Evolutionary conservation across 2,888 invertebrate species (phyloP).

Genomic region (Hipparchia sbordonii): DNA sequence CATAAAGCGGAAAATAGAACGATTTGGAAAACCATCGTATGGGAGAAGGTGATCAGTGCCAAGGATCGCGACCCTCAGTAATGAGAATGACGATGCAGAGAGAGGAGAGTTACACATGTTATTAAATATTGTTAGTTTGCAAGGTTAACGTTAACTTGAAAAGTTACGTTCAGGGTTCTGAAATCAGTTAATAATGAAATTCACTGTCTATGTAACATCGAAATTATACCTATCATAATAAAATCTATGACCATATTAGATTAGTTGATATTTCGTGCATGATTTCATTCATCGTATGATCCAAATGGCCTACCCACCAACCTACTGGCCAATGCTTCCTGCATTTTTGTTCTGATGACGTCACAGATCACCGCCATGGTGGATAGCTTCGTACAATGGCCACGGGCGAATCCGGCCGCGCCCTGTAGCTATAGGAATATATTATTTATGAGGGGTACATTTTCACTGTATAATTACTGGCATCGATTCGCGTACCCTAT

Average conservation of each 20-base stretch:
- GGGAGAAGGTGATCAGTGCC: too few relatives aligned
- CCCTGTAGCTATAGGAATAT: slow-evolving; percentile 71
- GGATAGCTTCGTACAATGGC: slow-evolving; percentile 64
- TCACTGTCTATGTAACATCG: background rate
- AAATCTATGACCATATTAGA: slow-evolving; percentile 9
- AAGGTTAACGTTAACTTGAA: too few relatives aligned
- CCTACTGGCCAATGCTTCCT: slow-evolving; percentile 16
- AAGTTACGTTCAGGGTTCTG: too few relatives aligned
- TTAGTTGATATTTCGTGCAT: slow-evolving; percentile 9
- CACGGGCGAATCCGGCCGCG: slow-evolving; percentile 76
- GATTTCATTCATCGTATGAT: slow-evolving; percentile 17
- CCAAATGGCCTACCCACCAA: slow-evolving; percentile 28
- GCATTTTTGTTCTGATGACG: slow-evolving; percentile 45
- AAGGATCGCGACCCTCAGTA: too few relatives aligned
- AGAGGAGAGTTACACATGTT: too few relatives aligned
- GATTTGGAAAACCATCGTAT: too few relatives aligned
- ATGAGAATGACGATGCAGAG: too few relatives aligned
- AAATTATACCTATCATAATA: background rate
- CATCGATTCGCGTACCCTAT: slow-evolving; percentile 61
- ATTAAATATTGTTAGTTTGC: too few relatives aligned
- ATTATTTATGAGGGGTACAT: slow-evolving; percentile 79
- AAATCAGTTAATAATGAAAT: background rate
- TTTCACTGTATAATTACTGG: slow-evolving; percentile 76
- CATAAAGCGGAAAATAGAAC: too few relatives aligned
- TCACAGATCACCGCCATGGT: slow-evolving; percentile 56